Percentiles rank a stretch among this genome's conserved stretches.
Conservation (phyloP, 2,113 vertebrate species). For the Labeo rohita region DNA sequence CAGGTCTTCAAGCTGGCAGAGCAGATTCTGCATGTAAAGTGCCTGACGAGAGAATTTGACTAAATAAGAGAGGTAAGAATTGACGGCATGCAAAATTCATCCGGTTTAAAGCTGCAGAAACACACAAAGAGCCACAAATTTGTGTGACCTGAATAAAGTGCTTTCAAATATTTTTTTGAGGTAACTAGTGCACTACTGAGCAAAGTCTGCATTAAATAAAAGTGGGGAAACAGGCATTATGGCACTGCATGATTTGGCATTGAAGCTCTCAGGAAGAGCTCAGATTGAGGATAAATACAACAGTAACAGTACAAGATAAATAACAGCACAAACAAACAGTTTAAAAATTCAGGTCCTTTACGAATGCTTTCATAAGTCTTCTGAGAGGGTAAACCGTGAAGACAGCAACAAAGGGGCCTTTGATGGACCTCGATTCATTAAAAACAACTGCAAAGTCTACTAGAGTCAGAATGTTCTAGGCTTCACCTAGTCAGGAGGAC, state of each 20-base stretch:
- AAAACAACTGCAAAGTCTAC: not conserved
- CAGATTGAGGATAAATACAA: slow-evolving; percentile 5
- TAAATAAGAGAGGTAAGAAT: not conserved
- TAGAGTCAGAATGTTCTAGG: slow-evolving; percentile 10
- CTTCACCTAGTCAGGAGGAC: slow-evolving; percentile 38
- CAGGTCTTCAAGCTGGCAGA: slow-evolving; percentile 16
- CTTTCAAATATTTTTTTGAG: slow-evolving; percentile 61
- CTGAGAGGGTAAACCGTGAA: not conserved
- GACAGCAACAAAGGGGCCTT: not conserved
- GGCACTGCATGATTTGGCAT: slow-evolving; percentile 75
- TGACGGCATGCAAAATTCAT: slow-evolving; percentile 18
- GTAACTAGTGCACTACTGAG: slow-evolving; percentile 55
- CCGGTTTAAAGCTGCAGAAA: slow-evolving; percentile 16
- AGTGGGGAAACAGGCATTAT: slow-evolving; percentile 64
- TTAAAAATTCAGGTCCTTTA: not conserved
- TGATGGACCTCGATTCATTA: not conserved
- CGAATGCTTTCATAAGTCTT: not conserved
- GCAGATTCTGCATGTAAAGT: slow-evolving; percentile 24
- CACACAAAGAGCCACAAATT: not conserved
- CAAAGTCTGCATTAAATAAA: slow-evolving; percentile 55
- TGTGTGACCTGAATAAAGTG: slow-evolving; percentile 67
- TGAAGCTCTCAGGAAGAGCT: slow-evolving; percentile 26
- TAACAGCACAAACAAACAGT: not conserved
- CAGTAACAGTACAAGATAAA: slow-evolving; percentile 5
- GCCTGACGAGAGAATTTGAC: not conserved